phyloP scores from a whole-genome alignment of 1,140 invertebrate species.

The Penaeus indicus region DNA sequence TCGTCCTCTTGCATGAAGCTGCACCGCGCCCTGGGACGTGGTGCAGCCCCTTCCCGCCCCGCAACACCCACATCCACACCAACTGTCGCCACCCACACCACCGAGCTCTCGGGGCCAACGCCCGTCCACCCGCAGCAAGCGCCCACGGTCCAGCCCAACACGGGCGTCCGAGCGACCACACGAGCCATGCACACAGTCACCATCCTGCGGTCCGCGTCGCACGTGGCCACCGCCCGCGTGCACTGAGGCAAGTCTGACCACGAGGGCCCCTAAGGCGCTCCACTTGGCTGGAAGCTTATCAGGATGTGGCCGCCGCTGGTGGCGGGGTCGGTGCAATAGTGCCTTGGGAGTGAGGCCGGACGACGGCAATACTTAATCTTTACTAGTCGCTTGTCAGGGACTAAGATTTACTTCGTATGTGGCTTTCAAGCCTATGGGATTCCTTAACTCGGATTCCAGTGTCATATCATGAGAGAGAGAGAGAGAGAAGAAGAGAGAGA shows the following conservation, averaged over 20 bases:
- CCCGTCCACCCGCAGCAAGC: background rate
- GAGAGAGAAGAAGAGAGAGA: too few species aligned
- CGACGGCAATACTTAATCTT: background rate
- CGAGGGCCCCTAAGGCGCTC: background rate
- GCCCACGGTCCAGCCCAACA: background rate
- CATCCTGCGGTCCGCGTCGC: slow-evolving; percentile 36
- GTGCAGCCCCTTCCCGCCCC: background rate
- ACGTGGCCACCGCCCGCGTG: background rate
- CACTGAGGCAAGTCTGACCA: slow-evolving; percentile 17
- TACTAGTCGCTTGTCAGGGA: too few species aligned
- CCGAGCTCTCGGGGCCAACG: too few species aligned
- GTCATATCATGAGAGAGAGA: too few species aligned
- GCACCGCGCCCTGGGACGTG: slow-evolving; percentile 43
- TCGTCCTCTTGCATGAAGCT: slow-evolving; percentile 73
- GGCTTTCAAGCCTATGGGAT: too few species aligned
- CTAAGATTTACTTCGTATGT: too few species aligned
- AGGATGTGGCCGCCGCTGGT: background rate
- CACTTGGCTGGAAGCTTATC: too few species aligned
- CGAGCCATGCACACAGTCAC: slow-evolving; percentile 48
- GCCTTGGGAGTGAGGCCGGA: slow-evolving; percentile 23
- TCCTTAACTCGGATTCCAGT: too few species aligned
- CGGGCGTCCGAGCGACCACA: background rate
- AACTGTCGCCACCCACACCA: background rate
- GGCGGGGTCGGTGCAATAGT: background rate
- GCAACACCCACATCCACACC: background rate